Base-by-base conservation (phyloP, 2,888 invertebrate species). In the Diachrysia chrysitis region DNA sequence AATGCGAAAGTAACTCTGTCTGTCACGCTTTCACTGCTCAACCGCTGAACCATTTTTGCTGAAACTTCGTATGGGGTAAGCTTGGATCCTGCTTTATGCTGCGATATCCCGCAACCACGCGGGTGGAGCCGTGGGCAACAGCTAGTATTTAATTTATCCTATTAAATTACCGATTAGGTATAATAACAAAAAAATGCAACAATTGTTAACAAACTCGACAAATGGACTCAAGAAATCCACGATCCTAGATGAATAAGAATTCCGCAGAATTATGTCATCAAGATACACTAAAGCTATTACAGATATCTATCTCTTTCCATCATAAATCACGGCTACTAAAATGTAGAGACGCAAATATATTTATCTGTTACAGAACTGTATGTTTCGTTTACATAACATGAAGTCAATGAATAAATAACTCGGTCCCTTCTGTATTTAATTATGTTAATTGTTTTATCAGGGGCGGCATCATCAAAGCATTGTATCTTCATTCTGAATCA, bases 401-500 rank as follows among this genome's bases (percentile, higher is more conserved):
- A 72, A 77, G 73, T 58, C 68, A 73, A 73, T 64, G 68, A 74
- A 77, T 77, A 77, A 74, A 66, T 71, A 71, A 57, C 58, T 72
- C 53, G n/a, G 56, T n/a, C 58, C 55, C 58, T 21, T 68, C 59
- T 62, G 78, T 69, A 78, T 78, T 78, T 64, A 62, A 59, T 69
- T 78, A 75, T 78, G 75, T 78, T 75, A 77, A 75, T 77, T 75
- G 78, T 75, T 75, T 75, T 75, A 75, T 78, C 78, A 60, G 59
- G 1, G 53, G 64, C 74, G 75, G 75, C 69, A 63, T 75, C 75
- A 21, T 78, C 75, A 75, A 75, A 75, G 75, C 62, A 53, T 32
- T 57, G 63, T 54, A 75, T 75, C 69, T 78, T 57, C 57, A 57
- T 73, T 69, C 62, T 42, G 78, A 63, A 78, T 75, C 75, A 37